Conservation (phyloP, 2,888 invertebrate species). For the Sipha maydis region DNA sequence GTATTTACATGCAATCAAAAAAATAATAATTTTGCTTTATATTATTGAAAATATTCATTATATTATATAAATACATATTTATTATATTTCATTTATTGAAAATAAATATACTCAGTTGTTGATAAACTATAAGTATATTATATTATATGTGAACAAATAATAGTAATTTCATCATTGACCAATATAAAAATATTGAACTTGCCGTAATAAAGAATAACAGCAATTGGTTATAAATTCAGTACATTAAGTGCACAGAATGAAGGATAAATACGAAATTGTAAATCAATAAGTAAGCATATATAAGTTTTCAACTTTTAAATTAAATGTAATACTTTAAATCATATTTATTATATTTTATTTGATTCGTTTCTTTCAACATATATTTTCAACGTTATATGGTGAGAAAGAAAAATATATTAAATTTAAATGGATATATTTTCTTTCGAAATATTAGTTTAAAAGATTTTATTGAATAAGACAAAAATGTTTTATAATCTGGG, state of each 20-base stretch:
- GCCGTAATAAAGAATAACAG: too few relatives aligned
- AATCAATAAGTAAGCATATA: background rate
- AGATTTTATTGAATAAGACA: background rate
- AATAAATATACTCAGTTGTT: too few relatives aligned
- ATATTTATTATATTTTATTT: background rate
- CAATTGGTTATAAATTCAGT: background rate
- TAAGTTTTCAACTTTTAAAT: background rate
- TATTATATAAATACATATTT: too few relatives aligned
- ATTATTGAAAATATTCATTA: too few relatives aligned
- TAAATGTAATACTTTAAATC: background rate
- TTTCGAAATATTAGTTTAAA: constrained; percentile 19
- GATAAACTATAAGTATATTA: too few relatives aligned
- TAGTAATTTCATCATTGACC: too few relatives aligned
- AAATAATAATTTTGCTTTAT: too few relatives aligned
- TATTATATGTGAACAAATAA: too few relatives aligned
- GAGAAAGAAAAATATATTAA: background rate
- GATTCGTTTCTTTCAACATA: background rate
- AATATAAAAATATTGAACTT: too few relatives aligned
- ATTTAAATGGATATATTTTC: background rate
- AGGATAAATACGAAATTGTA: background rate
- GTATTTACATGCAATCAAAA: too few relatives aligned
- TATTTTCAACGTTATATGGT: background rate
- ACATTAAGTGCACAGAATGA: background rate
- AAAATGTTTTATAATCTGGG: background rate
- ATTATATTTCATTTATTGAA: too few relatives aligned